Conservation (phyloP, 2,888 invertebrate genomes). For the Nymphalis c-album region DNA sequence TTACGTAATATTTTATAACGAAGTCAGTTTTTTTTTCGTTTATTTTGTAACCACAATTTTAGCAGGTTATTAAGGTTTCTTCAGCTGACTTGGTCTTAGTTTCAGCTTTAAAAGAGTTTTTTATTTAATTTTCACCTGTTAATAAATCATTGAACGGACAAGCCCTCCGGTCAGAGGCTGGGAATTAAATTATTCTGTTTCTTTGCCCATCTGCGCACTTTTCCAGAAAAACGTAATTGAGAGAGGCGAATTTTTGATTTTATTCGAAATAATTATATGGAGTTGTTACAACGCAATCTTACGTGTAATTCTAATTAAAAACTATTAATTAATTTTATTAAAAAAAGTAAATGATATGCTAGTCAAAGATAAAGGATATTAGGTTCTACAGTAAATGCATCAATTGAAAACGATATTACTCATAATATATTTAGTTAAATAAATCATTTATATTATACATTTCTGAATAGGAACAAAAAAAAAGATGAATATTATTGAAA, state of each 20-base stretch:
- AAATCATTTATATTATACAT: too few relatives aligned
- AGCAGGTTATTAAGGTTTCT: background rate
- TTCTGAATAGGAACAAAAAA: too few relatives aligned
- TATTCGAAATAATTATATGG: conserved; percentile 41
- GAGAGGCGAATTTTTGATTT: conserved; percentile 54
- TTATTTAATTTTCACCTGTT: conserved; percentile 30
- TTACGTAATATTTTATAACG: too few relatives aligned
- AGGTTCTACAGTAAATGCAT: too few relatives aligned
- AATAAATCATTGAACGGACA: conserved; percentile 45
- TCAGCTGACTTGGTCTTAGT: background rate
- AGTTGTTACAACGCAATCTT: conserved; percentile 40
- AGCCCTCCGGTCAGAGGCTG: conserved; percentile 45
- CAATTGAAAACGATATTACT: too few relatives aligned
- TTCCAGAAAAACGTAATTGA: conserved; percentile 62
- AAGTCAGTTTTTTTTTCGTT: too few relatives aligned
- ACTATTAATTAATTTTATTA: too few relatives aligned
- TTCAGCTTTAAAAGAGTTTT: conserved; percentile 10
- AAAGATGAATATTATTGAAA: too few relatives aligned
- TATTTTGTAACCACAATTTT: background rate
- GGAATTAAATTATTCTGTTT: conserved; percentile 67
- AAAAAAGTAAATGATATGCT: too few relatives aligned
- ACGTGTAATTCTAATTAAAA: too few relatives aligned
- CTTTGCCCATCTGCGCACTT: conserved; percentile 59
- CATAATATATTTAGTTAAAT: too few relatives aligned
- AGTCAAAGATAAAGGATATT: too few relatives aligned